phyloP scores from a whole-genome alignment of 2,888 invertebrate genomes.

The Melanostoma scalare region DNA sequence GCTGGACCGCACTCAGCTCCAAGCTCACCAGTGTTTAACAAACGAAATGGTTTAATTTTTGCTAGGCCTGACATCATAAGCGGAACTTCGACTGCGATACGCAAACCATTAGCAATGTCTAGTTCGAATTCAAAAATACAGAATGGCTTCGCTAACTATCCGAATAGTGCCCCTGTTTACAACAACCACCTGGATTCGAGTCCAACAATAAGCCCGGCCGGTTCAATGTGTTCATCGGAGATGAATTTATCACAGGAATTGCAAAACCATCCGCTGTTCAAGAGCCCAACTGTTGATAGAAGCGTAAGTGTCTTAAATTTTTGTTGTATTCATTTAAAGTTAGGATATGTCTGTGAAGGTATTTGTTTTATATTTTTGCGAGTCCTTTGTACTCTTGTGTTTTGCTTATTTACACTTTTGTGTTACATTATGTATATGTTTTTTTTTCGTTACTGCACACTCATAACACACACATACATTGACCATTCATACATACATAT shows the following conservation, averaged over 20 bases:
- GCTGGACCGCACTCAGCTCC: constrained; percentile 84
- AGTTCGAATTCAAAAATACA: constrained; percentile 80
- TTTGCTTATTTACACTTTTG: constrained; percentile 72
- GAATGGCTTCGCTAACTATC: constrained; percentile 77
- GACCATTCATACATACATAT: constrained; percentile 73
- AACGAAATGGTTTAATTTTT: constrained; percentile 78
- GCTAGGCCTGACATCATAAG: constrained; percentile 74
- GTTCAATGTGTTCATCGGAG: constrained; percentile 81
- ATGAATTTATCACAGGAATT: constrained; percentile 85
- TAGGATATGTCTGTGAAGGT: constrained; percentile 62
- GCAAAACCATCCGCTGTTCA: constrained; percentile 82
- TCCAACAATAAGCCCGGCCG: constrained; percentile 81
- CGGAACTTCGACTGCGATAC: constrained; percentile 75
- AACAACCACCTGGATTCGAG: constrained; percentile 80
- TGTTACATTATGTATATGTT: constrained; percentile 74
- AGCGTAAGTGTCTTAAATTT: constrained; percentile 83
- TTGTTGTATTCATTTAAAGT: too few species aligned
- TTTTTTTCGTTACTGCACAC: constrained; percentile 73
- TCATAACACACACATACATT: constrained; percentile 71
- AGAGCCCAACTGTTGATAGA: constrained; percentile 85
- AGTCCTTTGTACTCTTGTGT: constrained; percentile 70
- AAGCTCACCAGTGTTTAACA: constrained; percentile 85
- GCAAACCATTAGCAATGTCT: constrained; percentile 79
- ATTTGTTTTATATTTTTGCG: constrained; percentile 55
- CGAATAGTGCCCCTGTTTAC: constrained; percentile 74